A percentile compares a stretch with the other conserved stretches of the same genome.
phyloP scores from a whole-genome alignment of 2,113 vertebrate genomes.

The Neopipo cinnamomea region DNA sequence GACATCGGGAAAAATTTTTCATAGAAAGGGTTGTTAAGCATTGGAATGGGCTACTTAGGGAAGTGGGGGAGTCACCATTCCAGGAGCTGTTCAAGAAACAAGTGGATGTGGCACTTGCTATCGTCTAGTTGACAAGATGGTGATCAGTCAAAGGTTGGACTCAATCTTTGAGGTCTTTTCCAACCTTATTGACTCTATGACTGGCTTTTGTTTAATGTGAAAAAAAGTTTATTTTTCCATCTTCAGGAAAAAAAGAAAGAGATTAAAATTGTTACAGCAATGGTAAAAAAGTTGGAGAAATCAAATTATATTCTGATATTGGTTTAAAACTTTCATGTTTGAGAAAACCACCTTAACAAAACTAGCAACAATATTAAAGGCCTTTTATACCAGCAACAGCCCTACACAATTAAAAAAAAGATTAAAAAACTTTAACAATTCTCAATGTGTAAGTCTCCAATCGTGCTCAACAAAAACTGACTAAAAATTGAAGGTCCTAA shows the following conservation, averaged over 20 bases:
- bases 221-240: not conserved
- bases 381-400: not conserved
- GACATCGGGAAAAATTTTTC: not conserved
- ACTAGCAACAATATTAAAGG: not conserved
- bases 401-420: not conserved
- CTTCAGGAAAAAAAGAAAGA: not conserved
- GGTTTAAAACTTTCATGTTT: not conserved
- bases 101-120: not conserved
- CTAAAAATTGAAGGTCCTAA: not conserved
- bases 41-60: not conserved
- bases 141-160: rapidly evolving
- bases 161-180: not conserved
- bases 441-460: not conserved
- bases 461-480: not conserved
- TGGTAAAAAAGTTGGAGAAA: not conserved
- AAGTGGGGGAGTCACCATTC: rapidly evolving
- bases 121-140: not conserved
- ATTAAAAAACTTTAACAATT: not conserved
- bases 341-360: not conserved
- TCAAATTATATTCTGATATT: not conserved
- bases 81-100: not conserved
- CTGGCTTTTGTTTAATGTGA: not conserved
- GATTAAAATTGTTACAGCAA: not conserved
- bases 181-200: not conserved
- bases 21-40: not conserved